Evolutionary conservation across 1,140 invertebrate genomes (phyloP).

Genomic region (Drosophila sucinea): DNA sequence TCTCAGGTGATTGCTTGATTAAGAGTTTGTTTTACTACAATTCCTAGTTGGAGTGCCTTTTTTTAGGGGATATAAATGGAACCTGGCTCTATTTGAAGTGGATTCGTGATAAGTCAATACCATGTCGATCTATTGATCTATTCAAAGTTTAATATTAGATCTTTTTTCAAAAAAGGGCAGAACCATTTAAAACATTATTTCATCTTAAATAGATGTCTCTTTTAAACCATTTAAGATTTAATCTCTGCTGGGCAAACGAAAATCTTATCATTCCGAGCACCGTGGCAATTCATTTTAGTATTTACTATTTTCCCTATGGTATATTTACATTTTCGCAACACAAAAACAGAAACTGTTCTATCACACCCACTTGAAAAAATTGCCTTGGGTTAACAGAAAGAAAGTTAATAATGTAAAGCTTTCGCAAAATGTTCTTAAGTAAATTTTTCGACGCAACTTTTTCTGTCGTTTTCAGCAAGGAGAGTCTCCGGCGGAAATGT

Average conservation of each 20-base stretch:
- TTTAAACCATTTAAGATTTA: too few relatives aligned
- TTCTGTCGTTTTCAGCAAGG: slow-evolving; percentile 14
- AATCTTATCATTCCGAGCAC: neutral
- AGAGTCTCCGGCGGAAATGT: slow-evolving; percentile 41
- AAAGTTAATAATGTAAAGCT: slow-evolving; percentile 47
- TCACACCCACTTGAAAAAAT: neutral
- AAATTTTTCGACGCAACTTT: slow-evolving; percentile 62
- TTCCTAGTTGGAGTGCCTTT: too few relatives aligned
- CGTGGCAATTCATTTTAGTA: neutral
- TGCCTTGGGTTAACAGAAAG: slow-evolving; percentile 1
- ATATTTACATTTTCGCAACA: neutral
- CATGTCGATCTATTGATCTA: too few relatives aligned
- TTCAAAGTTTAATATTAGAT: too few relatives aligned
- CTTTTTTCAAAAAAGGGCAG: too few relatives aligned
- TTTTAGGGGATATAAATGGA: too few relatives aligned
- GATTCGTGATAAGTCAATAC: too few relatives aligned
- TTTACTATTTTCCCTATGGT: neutral
- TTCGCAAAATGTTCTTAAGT: slow-evolving; percentile 48
- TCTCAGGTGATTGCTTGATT: too few relatives aligned
- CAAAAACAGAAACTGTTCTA: neutral
- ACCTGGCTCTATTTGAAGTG: too few relatives aligned
- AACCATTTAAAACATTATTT: too few relatives aligned
- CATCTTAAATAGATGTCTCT: too few relatives aligned
- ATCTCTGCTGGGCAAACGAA: slow-evolving; percentile 16
- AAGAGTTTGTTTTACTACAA: too few relatives aligned